Conservation (phyloP, 2,888 invertebrate species). For the Heliconius erato region DNA sequence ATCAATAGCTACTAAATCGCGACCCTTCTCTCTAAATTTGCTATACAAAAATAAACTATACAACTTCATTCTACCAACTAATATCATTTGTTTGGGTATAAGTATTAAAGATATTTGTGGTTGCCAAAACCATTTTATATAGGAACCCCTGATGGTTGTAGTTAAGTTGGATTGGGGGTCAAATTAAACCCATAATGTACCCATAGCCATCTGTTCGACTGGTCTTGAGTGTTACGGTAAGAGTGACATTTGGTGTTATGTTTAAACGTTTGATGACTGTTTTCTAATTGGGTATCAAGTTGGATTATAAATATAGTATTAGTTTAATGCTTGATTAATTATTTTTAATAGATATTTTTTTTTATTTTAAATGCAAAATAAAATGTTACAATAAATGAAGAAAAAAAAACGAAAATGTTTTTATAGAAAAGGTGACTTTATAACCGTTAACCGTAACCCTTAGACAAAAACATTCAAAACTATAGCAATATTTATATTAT, state of each 20-base stretch:
- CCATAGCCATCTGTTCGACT: constrained; percentile 71
- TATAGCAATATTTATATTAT: too few species aligned
- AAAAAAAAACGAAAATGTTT: neutral
- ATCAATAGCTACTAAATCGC: constrained; percentile 63
- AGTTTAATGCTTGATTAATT: neutral
- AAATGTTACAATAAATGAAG: neutral
- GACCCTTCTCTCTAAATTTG: constrained; percentile 54
- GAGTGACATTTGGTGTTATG: constrained; percentile 74
- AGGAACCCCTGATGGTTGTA: constrained; percentile 35
- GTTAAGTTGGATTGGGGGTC: constrained; percentile 40
- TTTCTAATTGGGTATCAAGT: constrained; percentile 65
- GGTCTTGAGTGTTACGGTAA: constrained; percentile 65
- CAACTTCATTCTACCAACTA: constrained; percentile 43
- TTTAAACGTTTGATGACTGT: constrained; percentile 70
- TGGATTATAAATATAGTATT: neutral
- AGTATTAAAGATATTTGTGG: constrained; percentile 18
- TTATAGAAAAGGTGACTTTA: neutral
- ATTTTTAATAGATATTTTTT: neutral
- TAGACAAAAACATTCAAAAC: too few species aligned
- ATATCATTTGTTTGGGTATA: constrained; percentile 37
- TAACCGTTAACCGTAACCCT: too few species aligned
- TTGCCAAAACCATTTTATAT: constrained; percentile 30
- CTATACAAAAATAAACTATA: constrained; percentile 47
- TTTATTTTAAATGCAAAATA: neutral
- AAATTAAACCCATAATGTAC: constrained; percentile 49